Base-by-base conservation (phyloP, 2,888 invertebrate genomes). In the Desoria tigrina region DNA sequence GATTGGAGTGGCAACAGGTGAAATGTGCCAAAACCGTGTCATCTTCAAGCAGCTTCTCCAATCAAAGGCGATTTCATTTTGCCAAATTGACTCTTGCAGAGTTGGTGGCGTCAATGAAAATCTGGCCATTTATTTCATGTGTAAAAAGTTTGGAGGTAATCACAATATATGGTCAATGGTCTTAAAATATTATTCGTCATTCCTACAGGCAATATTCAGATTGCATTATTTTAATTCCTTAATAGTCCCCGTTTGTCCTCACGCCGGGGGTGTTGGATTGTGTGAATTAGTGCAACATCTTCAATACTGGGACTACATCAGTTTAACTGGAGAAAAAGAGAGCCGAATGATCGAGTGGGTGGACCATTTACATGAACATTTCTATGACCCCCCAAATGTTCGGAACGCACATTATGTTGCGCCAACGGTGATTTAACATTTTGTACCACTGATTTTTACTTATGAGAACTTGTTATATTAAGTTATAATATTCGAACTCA, bases 271-370 rank as follows among this genome's bases (percentile, higher is more conserved):
- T 7, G 89, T 94, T 11, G 94, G 94, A 2, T 84, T 95, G 2
- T 94, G 94, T 78, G 94, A 94, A 83, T 90, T 94, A 88, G 92
- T 94, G 1, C 94, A 94, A 77, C 94, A 95, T 81, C 82, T 94
- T 51, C 90, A 93, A 80, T 87, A 88, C 82, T 94, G 92, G 89
- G 93, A 94, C 81, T 69, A 85, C 81, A 84, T 90, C 2, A 84
- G 86, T 59, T 80, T 93, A 24, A 88, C 90, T 11, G 88, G 85
- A 9, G 86, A 87, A 7, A 86, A 84, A 79, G 84, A 89, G 57
- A 87, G 86, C 49, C 84, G 92, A 51, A 84, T 90, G 77, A 86
- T 92, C 32, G 94, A 95, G 80, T 94, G 88, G 79, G 89, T 92
- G 11, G 92, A 93, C 79, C 93, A 94, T 78, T 89, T 94, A 73